Percentiles rank a stretch among this genome's conserved stretches.
These are phyloP conservation scores for Isoperla grammatica DNA, from an alignment of 2,888 invertebrate genomes.

Conservation along the genomic window DNA sequence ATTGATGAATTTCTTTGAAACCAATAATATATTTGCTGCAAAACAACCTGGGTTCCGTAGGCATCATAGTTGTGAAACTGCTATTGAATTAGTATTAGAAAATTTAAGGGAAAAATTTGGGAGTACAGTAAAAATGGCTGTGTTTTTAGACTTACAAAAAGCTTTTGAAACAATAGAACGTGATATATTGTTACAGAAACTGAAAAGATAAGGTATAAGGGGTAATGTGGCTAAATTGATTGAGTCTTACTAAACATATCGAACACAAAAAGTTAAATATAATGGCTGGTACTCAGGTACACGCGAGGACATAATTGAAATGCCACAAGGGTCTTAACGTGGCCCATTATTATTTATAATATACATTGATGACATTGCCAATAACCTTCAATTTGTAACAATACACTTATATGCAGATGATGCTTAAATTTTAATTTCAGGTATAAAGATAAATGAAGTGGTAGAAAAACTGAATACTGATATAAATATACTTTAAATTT, in stretches of 20 bases:
- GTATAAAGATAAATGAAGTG: too few relatives aligned
- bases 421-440: too few relatives aligned
- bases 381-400: too few relatives aligned
- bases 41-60: neutral
- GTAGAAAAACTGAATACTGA: too few relatives aligned
- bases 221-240: neutral
- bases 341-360: neutral
- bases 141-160: slow-evolving; percentile 3
- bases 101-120: neutral
- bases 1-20: neutral
- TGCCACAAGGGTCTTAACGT: neutral
- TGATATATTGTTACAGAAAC: slow-evolving; percentile 8
- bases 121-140: neutral
- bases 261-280: slow-evolving; percentile 14
- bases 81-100: neutral
- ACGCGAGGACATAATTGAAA: neutral
- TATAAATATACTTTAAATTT: too few relatives aligned
- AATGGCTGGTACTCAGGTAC: neutral
- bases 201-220: neutral
- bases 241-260: neutral
- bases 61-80: neutral
- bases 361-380: neutral
- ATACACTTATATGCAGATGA: too few relatives aligned
- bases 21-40: neutral
- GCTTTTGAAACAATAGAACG: slow-evolving; percentile 8